Evolutionary conservation across 2,797 vertebrate genomes (phyloP).

Genomic region (Ataeniobius toweri): DNA sequence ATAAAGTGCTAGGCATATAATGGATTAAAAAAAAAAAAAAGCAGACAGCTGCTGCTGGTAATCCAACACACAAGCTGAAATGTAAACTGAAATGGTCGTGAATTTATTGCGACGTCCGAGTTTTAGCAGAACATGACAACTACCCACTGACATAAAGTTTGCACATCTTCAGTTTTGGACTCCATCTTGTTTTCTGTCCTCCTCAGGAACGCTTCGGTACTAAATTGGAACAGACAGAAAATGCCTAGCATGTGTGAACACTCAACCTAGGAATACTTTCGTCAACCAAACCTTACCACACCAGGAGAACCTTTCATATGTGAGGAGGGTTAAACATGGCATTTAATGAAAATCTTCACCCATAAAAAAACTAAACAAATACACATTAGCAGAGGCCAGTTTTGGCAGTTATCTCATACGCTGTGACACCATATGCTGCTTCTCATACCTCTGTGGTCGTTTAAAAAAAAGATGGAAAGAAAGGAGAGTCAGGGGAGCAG

Average conservation of each 20-base stretch:
- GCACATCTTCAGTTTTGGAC: constrained; percentile 24
- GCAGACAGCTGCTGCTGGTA: constrained; percentile 50
- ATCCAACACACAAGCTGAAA: constrained; percentile 35
- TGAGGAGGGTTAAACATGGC: constrained; percentile 34
- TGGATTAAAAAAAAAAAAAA: constrained; percentile 26
- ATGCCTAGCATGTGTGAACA: constrained; percentile 29
- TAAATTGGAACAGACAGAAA: constrained; percentile 54
- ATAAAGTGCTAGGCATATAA: constrained; percentile 74
- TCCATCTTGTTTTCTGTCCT: constrained; percentile 17
- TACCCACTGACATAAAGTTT: constrained; percentile 15
- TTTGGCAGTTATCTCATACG: constrained; percentile 25
- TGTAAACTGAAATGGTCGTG: constrained; percentile 25
- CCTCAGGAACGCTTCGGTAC: constrained; percentile 34
- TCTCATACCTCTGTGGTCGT: constrained; percentile 28
- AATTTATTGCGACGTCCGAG: constrained; percentile 15
- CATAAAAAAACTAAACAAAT: constrained; percentile 28
- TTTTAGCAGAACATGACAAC: constrained; percentile 20
- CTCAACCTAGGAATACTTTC: constrained; percentile 48
- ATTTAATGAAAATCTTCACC: constrained; percentile 1
- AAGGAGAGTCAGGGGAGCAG: constrained; percentile 83
- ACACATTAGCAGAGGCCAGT: constrained; percentile 28
- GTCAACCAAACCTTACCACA: constrained; percentile 44
- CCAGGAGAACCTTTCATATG: constrained; percentile 34
- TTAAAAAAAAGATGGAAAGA: constrained; percentile 50
- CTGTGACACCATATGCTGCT: constrained; percentile 24